Evolutionary conservation across 2,797 vertebrate species (phyloP), one percentile per base, ranked within the genome.

Genomic region (Picus viridis): DNA sequence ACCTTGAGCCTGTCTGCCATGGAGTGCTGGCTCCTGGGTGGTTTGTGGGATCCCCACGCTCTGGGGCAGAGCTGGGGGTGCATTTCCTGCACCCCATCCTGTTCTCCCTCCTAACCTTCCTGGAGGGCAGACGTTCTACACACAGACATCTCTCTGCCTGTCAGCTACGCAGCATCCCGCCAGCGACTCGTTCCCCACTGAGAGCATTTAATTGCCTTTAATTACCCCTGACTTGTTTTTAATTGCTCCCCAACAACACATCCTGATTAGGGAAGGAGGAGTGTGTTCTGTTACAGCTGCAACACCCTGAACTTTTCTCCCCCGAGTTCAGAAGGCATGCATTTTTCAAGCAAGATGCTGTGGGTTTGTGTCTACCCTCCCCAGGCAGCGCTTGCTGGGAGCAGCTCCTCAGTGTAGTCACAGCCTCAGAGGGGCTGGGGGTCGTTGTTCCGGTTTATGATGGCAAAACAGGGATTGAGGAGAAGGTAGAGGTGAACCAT

Each of bases 181-280:
- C 12, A 49, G 83, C 53, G 13, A 3, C 41, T 62, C 1, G 0
- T 34, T 91, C 74, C 70, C 74, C 29, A 8, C 77, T 27, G 93
- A 73, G 67, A 92, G 64, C 71, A 15, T 22, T 84, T 90, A 73
- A 91, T 86, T 84, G 67, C 77, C 67, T 34, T 15, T 88, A 94
- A 96, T 94, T 82, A 83, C 64, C 47, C 67, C 64, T 69, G 63
- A 75, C 71, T 91, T 67, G 34, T 29, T 80, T 91, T 83, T 82
- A 93, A 90, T 86, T 90, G 74, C 23, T 92, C 81, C 88, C 88
- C 92, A 88, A 67, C 77, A 91, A 75, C 67, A 65, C 36, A 16
- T 53, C 51, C 68, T 90, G 80, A 70, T 79, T 43, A 81, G 34
- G 61, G 43, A 45, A 53, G 57, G 85, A 72, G 70, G 34, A 83